phyloP scores from a whole-genome alignment of 2,888 invertebrate species.

The Allygus modestus region DNA sequence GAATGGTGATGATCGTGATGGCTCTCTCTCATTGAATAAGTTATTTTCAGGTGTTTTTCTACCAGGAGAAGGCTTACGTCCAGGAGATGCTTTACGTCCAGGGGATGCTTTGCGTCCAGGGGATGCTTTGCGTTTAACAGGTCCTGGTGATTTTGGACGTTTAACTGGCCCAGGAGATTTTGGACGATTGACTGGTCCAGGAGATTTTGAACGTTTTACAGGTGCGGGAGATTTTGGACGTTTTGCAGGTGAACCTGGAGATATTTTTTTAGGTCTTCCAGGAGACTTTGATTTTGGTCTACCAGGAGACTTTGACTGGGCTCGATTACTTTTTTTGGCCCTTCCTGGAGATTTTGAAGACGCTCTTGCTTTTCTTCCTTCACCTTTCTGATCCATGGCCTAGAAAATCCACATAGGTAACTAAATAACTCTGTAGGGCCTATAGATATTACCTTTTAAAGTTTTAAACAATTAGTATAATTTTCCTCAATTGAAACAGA shows the following conservation, averaged over 20 bases:
- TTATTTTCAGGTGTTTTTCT: conserved; percentile 24
- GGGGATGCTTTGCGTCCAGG: conserved; percentile 18
- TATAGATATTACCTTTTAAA: neutral
- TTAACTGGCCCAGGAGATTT: conserved; percentile 41
- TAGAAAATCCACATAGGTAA: neutral
- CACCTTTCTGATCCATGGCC: conserved; percentile 32
- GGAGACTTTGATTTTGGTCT: conserved; percentile 68
- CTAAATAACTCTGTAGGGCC: neutral
- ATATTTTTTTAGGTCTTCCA: conserved; percentile 65
- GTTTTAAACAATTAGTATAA: no score
- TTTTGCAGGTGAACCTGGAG: conserved; percentile 54
- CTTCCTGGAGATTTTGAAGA: conserved; percentile 74
- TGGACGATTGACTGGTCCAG: conserved; percentile 3
- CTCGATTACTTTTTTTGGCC: conserved; percentile 66
- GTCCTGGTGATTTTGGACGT: conserved; percentile 15
- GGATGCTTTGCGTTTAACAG: neutral
- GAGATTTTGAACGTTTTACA: conserved; percentile 31
- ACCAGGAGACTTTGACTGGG: conserved; percentile 68
- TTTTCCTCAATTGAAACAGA: no score
- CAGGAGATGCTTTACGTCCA: conserved; percentile 12
- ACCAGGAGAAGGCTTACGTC: conserved; percentile 17
- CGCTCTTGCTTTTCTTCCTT: conserved; percentile 21
- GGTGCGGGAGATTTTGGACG: conserved; percentile 42
- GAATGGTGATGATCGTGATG: neutral
- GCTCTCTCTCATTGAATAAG: neutral